Conservation (phyloP, 2,888 invertebrate species). For the Masnerella sp. region DNA sequence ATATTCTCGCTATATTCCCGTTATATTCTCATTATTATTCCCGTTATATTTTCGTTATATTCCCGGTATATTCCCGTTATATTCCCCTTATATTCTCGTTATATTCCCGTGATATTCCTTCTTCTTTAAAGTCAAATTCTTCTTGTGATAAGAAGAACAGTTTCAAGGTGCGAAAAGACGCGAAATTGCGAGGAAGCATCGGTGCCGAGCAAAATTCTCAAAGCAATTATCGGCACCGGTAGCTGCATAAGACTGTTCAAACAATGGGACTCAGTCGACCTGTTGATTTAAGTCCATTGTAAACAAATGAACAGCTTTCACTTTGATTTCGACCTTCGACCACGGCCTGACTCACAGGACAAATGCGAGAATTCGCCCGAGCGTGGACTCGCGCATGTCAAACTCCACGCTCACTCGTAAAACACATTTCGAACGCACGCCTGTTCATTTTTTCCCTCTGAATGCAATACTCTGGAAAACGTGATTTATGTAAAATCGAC, state of each 20-base stretch:
- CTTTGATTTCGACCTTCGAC: constrained; percentile 57
- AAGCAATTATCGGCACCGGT: constrained; percentile 56
- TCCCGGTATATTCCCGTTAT: too few relatives aligned
- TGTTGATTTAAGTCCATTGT: constrained; percentile 60
- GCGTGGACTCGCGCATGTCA: constrained; percentile 20
- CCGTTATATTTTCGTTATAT: too few relatives aligned
- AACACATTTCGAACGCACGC: too few relatives aligned
- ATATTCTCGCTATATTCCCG: too few relatives aligned
- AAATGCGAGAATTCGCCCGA: constrained; percentile 41
- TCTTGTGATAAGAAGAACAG: too few relatives aligned
- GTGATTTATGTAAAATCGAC: too few relatives aligned
- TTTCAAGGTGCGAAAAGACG: constrained; percentile 18
- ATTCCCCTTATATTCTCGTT: too few relatives aligned
- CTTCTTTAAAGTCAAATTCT: too few relatives aligned
- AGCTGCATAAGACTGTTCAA: constrained; percentile 55
- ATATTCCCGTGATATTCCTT: too few relatives aligned
- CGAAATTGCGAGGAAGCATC: constrained; percentile 16
- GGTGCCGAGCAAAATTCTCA: constrained; percentile 46
- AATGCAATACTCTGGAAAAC: too few relatives aligned
- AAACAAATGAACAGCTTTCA: constrained; percentile 60
- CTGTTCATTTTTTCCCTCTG: too few relatives aligned
- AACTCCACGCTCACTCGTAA: neutral
- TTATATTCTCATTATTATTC: too few relatives aligned
- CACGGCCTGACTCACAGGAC: constrained; percentile 45
- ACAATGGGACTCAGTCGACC: constrained; percentile 59